Base-by-base conservation (phyloP, 2,113 vertebrate species). In the Dolichallabes microphthalmus region DNA sequence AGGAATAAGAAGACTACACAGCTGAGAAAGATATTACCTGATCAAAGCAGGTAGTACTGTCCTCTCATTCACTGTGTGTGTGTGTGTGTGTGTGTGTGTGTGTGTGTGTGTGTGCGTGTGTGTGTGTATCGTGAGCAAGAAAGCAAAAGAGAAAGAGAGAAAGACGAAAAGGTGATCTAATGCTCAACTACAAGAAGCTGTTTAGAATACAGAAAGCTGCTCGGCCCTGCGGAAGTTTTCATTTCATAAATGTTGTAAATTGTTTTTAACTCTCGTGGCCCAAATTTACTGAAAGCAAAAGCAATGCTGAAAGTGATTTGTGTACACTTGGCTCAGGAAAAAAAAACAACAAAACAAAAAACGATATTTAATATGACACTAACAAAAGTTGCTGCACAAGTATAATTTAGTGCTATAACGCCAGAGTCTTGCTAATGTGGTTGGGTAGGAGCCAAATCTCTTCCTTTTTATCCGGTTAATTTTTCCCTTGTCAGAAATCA, bases 1-100 rank as follows among this genome's bases (percentile, higher is more conserved):
- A 52, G 80, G 83, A 50, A 13, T 82, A 13, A 30, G 53, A 60
- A 45, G 66, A 50, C 61, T 71, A 25, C 32, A 85, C 87, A 88
- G 84, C 83, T 88, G 83, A 88, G 79, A 85, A 85, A 85, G 66
- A 75, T 53, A 85, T 85, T 87, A 39, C 35, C 80, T 79, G 64
- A 52, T 79, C 73, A 78, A 61, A 55, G 17, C 27, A 80, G 50
- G 35, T 78, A 50, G 58, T 39, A 57, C 32, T 6, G 25, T 80
- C 75, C 10, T n/a, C 39, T 74, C 35, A 25, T 12, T 52, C 39
- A 6, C 50, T 76, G 74, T 76, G 50, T 76, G 25, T 53, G 45
- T 52, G 50, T 75, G 50, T 75, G 50, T 45, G 39, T 45, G 39
- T 45, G 39, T 45, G 39, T 45, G 39, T 45, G 39, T 45, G 4